phyloP scores from a whole-genome alignment of 2,888 invertebrate species.

The Hydrotaea cyrtoneurina region DNA sequence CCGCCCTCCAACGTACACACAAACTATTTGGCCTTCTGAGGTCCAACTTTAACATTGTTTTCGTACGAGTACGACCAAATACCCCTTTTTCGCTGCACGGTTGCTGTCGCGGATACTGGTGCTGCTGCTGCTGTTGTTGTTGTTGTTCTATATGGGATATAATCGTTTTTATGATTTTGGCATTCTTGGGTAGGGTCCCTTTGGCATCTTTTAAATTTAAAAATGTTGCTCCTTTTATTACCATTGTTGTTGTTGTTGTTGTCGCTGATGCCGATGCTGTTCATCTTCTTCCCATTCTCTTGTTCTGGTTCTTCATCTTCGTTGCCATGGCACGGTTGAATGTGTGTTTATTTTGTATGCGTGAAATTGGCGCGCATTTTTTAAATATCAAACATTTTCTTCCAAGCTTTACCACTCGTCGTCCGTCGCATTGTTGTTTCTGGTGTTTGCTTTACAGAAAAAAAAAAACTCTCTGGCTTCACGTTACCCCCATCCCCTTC shows the following conservation, averaged over 20 bases:
- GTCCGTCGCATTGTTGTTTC: conserved; percentile 55
- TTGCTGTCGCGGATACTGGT: conserved; percentile 40
- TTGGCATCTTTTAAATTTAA: conserved; percentile 65
- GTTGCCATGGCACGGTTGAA: conserved; percentile 17
- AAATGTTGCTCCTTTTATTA: conserved; percentile 55
- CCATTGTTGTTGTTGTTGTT: conserved; percentile 33
- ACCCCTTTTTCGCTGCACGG: background rate
- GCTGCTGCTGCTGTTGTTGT: conserved; percentile 26
- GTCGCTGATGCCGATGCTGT: background rate
- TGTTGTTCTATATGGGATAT: conserved; percentile 39
- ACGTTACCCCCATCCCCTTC: background rate
- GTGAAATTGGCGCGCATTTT: conserved; percentile 77
- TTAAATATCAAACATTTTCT: conserved; percentile 63
- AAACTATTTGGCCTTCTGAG: conserved; percentile 47
- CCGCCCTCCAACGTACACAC: conserved; percentile 7
- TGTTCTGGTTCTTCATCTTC: conserved; percentile 1
- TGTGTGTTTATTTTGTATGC: conserved; percentile 62
- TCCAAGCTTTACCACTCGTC: conserved; percentile 60
- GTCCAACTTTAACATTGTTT: conserved; percentile 24
- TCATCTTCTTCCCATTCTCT: background rate
- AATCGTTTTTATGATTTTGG: conserved; percentile 66
- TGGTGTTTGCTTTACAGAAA: conserved; percentile 10
- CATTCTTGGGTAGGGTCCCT: conserved; percentile 61
- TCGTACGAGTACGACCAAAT: background rate
- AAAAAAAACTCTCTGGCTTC: background rate